Evolutionary conservation across 2,113 vertebrate genomes (phyloP).

Genomic region (Periophthalmus modestus): DNA sequence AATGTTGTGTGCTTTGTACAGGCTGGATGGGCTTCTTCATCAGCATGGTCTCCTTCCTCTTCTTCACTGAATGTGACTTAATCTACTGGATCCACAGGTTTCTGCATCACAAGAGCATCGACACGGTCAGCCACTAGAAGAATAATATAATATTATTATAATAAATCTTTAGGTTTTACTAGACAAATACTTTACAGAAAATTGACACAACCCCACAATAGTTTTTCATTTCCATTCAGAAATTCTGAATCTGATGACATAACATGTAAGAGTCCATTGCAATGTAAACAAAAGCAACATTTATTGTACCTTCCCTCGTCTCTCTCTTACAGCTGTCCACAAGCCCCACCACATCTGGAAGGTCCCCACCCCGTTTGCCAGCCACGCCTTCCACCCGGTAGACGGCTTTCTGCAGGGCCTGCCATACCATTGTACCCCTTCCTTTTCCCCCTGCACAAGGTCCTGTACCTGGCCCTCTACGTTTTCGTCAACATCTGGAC

Average conservation of each 20-base stretch:
- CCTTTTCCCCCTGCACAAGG: conserved; percentile 93
- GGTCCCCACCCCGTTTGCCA: conserved; percentile 90
- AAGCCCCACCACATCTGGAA: conserved; percentile 97
- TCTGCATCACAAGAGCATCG: conserved; percentile 89
- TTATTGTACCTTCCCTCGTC: background rate
- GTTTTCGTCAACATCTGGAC: conserved; percentile 96
- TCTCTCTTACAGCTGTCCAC: conserved; percentile 78
- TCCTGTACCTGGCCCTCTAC: conserved; percentile 90
- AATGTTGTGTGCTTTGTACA: conserved; percentile 50
- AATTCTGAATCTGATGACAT: too few relatives aligned
- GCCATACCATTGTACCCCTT: conserved; percentile 98
- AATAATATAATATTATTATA: background rate
- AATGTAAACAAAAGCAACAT: too few relatives aligned
- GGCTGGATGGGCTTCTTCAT: conserved; percentile 85
- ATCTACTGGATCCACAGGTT: conserved; percentile 98
- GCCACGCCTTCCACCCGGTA: conserved; percentile 94
- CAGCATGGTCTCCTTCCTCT: conserved; percentile 91
- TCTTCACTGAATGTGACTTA: conserved; percentile 95
- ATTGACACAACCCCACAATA: too few relatives aligned
- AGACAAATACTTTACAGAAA: too few relatives aligned
- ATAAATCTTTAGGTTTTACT: too few relatives aligned
- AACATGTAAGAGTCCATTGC: too few relatives aligned
- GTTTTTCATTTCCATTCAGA: too few relatives aligned
- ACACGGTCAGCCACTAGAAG: conserved; percentile 82
- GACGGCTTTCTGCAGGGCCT: conserved; percentile 95